Base-by-base conservation (phyloP, 2,113 vertebrate species). In the Chaenocephalus aceratus region DNA sequence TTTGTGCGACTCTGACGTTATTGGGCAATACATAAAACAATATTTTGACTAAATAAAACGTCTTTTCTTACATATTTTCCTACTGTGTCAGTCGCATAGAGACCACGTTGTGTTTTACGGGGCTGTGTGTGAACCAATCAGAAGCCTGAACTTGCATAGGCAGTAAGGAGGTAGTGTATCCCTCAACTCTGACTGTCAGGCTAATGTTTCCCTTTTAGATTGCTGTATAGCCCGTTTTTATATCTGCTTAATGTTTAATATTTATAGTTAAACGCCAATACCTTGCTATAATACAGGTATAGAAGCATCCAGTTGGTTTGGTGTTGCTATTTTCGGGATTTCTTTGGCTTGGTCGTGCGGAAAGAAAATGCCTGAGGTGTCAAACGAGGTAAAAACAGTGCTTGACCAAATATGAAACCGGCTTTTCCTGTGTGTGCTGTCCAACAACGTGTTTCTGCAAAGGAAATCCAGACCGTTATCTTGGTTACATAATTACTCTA, bases 131-230 rank as follows among this genome's bases (percentile, higher is more conserved):
- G 1, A 68, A 56, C 85, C 77, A 86, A 84, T 88, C 69, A 82
- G 3, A 23, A 57, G 10, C 0, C 18, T 1, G 3, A 3, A 12
- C 30, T 65, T 3, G 5, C n/a, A 0, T 1, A 0, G 2, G 49
- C 23, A 10, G 21, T 1, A 5, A 41, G 0, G 0, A 12, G 0
- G 0, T 0, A 0, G 5, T 4, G 0, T 1, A 18, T 7, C 46
- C 83, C 80, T 60, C 1, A 5, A 0, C 0, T 0, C 0, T 0
- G 58, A 9, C 73, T 89, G 41, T 1, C 69, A 91, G 87, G 83
- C 0, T 14, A 6, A 0, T 8, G 14, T 23, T 21, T 41, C 0
- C 0, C 0, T 61, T 61, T 48, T 23, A 1, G 4, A 5, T 12
- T 0, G 8, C 59, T 15, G 30, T 15, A 0, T 21, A 5, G 2